phyloP scores from a whole-genome alignment of 2,888 invertebrate genomes.

The Ectobius pallidus region DNA sequence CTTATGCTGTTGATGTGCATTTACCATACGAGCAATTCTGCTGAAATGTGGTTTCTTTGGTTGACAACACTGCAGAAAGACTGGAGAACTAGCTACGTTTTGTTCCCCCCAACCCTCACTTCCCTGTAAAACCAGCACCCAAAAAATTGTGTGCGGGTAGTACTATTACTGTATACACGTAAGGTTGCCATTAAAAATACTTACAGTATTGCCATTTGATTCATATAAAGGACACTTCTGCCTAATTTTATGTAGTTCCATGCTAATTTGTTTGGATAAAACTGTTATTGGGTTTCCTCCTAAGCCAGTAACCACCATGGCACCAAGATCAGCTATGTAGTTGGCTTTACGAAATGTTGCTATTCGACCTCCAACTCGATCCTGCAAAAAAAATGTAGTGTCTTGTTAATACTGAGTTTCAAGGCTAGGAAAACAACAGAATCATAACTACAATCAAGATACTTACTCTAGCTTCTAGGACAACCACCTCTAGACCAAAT shows the following conservation, averaged over 20 bases:
- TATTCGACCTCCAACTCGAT: constrained; percentile 95
- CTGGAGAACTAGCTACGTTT: too few relatives aligned
- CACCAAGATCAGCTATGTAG: constrained; percentile 80
- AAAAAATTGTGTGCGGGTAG: too few relatives aligned
- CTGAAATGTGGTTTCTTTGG: too few relatives aligned
- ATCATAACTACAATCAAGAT: background rate
- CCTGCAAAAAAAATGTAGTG: constrained; percentile 56
- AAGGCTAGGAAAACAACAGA: too few relatives aligned
- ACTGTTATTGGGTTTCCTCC: constrained; percentile 97
- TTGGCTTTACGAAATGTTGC: constrained; percentile 93
- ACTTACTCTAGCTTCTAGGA: constrained; percentile 70
- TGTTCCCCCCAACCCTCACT: too few relatives aligned
- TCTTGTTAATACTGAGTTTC: too few relatives aligned
- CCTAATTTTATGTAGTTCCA: constrained; percentile 93
- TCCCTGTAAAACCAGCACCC: too few relatives aligned
- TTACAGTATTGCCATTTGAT: constrained; percentile 88
- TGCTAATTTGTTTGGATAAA: constrained; percentile 92
- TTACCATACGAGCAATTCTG: too few relatives aligned
- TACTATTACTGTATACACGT: too few relatives aligned
- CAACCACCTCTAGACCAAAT: constrained; percentile 84
- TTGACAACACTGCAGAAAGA: too few relatives aligned
- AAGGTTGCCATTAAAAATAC: too few relatives aligned
- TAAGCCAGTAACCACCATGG: constrained; percentile 97
- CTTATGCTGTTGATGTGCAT: too few relatives aligned
- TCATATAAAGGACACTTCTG: constrained; percentile 97